These are phyloP conservation scores for Lydus trimaculatus DNA, from an alignment of 2,888 invertebrate species.

Conservation along the genomic window DNA sequence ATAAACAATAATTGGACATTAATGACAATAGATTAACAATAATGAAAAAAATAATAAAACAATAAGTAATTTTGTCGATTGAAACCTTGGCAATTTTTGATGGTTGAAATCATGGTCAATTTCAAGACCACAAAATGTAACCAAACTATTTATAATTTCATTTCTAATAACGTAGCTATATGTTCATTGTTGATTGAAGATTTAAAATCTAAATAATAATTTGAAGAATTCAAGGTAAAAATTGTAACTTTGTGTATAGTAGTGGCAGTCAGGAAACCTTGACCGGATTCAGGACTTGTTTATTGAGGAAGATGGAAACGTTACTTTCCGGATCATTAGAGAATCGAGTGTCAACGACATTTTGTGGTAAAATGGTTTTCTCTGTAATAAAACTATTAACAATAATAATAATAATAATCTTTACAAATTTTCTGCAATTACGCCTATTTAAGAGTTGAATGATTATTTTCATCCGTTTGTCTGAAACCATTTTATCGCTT, in stretches of 20 bases:
- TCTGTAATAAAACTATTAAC: not conserved
- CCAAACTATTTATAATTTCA: no score
- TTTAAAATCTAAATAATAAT: conserved; percentile 1
- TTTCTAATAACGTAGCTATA: no score
- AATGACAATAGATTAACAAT: not conserved
- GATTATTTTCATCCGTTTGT: not conserved
- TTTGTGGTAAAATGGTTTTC: not conserved
- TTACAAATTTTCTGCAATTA: not conserved
- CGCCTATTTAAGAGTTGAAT: not conserved
- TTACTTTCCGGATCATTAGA: not conserved
- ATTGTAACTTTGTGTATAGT: not conserved
- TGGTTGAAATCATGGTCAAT: not conserved
- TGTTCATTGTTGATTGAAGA: no score
- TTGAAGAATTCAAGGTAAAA: not conserved
- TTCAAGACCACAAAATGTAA: conserved; percentile 10
- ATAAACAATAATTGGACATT: conserved; percentile 18
- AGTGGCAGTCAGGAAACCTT: not conserved
- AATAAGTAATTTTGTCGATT: not conserved
- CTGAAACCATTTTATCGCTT: not conserved
- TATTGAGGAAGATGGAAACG: not conserved
- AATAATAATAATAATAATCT: not conserved
- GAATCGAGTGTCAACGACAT: not conserved
- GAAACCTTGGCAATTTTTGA: not conserved
- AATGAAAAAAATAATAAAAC: not conserved
- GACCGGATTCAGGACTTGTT: not conserved